Percentiles rank a stretch among this genome's conserved stretches.
Conservation (phyloP, 53 echinoderm and acorn worm species). For the Arbacia lixula region DNA sequence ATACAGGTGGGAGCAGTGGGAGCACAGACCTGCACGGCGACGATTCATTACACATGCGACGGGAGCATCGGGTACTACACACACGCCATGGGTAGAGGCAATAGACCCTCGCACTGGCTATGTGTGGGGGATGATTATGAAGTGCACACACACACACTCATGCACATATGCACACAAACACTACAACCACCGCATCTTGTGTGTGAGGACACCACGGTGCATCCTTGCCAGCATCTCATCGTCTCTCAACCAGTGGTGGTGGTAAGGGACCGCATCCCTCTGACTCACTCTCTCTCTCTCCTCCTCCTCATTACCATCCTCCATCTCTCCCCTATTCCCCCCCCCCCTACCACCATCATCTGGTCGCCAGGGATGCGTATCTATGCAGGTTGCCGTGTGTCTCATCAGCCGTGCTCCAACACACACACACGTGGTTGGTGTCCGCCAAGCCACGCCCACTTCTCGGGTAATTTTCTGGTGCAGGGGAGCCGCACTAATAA, state of each 20-base stretch:
- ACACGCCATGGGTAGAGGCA: no score
- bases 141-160: neutral
- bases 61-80: no score
- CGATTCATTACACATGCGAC: no score
- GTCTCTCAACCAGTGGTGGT: no score
- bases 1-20: no score
- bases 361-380: no score
- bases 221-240: neutral
- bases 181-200: neutral
- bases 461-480: constrained; percentile 40
- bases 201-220: no score
- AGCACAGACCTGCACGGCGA: no score
- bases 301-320: neutral
- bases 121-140: no score
- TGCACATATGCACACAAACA: neutral
- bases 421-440: constrained; percentile 24
- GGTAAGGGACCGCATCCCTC: no score
- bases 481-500: constrained; percentile 42
- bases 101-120: no score
- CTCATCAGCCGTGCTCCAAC: constrained; percentile 19
- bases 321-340: neutral
- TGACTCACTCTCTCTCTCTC: neutral
- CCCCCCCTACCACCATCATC: constrained; percentile 7
- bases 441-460: constrained; percentile 18
- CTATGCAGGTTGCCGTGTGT: no score